Percentiles rank a stretch among this genome's conserved stretches.
These are phyloP conservation scores for Gadopsis bispinosus DNA, from an alignment of 2,797 vertebrate species.

Conservation along the genomic window DNA sequence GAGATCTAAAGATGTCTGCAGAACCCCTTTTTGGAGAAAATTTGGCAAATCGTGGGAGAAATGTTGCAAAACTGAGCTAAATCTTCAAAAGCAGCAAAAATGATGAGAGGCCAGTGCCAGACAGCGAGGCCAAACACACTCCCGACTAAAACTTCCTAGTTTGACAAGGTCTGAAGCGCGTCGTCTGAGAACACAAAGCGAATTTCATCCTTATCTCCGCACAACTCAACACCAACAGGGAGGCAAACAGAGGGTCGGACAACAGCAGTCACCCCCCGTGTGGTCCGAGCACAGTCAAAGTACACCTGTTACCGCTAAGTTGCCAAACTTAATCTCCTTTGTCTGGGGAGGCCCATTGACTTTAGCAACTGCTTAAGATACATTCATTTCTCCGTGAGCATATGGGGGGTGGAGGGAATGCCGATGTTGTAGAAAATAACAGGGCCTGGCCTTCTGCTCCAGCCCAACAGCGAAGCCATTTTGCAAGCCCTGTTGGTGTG, in stretches of 20 bases:
- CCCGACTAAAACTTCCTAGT: constrained; percentile 14
- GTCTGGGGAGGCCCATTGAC: constrained; percentile 79
- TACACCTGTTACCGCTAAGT: constrained; percentile 84
- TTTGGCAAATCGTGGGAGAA: constrained; percentile 48
- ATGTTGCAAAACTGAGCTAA: constrained; percentile 45
- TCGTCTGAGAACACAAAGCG: constrained; percentile 30
- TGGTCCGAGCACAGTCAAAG: constrained; percentile 74
- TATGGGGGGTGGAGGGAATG: constrained; percentile 49
- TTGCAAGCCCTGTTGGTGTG: constrained; percentile 83
- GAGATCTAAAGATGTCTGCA: constrained; percentile 68
- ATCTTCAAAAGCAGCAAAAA: constrained; percentile 44
- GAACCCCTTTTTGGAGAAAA: constrained; percentile 46
- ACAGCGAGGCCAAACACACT: constrained; percentile 16
- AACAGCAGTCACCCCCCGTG: constrained; percentile 58
- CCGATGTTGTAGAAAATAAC: constrained; percentile 69
- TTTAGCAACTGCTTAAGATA: constrained; percentile 78
- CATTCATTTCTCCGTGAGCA: constrained; percentile 74
- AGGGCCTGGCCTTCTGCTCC: constrained; percentile 77
- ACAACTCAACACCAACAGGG: constrained; percentile 41
- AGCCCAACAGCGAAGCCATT: constrained; percentile 84
- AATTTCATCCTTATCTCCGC: constrained; percentile 57
- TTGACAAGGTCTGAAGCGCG: constrained; percentile 19
- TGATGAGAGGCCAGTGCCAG: constrained; percentile 29
- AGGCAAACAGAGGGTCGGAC: constrained; percentile 48
- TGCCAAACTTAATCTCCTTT: constrained; percentile 84